Base-by-base conservation (phyloP, 2,888 invertebrate species). In the Neoscelio sp. region DNA sequence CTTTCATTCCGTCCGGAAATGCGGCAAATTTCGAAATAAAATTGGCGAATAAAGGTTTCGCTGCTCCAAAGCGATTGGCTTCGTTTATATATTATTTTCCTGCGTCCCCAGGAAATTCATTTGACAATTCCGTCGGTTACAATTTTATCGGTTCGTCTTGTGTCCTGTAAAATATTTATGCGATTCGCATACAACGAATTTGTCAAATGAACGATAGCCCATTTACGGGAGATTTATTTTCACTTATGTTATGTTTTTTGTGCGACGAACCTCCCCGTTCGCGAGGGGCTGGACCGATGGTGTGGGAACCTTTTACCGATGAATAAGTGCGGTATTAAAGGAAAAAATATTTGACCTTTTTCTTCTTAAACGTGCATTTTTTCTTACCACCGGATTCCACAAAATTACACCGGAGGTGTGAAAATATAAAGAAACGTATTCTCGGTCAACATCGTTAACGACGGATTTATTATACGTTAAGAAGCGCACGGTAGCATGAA, bases 271-370 rank as follows among this genome's bases (percentile, higher is more conserved):
- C 20, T 13, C 23, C 26, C 26, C 18, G n/a, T 50, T 70, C 6
- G 23, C 23, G 23, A 23, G 23, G 6, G 23, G 23, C 6, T 70
- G 23, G 23, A 6, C 5, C 38, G 50, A 40, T 15, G 28, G 44
- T 18, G 46, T 23, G 48, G 5, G 28, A 10, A 15, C 10, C 15
- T 10, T 56, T 28, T 17, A 17, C 35, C 62, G 4, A 62, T 64
- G 64, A 74, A 64, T 40, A 74, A 74, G 73, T 30, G 18, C 56
- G 44, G 64, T 48, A 74, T 64, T 74, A 74, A 74, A 56, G 23
- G 62, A 7, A n/a, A 26, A 58, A 23, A 74, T 64, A 42, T 65
- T 64, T 65, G 56, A 64, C 56, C 26, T 46, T 48, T 58, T 46
- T 44, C 12, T 33, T 33, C n/a, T 50, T n/a, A n/a, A n/a, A n/a